phyloP scores from a whole-genome alignment of 2,888 invertebrate genomes.

The Dicyrtoma fusca region DNA sequence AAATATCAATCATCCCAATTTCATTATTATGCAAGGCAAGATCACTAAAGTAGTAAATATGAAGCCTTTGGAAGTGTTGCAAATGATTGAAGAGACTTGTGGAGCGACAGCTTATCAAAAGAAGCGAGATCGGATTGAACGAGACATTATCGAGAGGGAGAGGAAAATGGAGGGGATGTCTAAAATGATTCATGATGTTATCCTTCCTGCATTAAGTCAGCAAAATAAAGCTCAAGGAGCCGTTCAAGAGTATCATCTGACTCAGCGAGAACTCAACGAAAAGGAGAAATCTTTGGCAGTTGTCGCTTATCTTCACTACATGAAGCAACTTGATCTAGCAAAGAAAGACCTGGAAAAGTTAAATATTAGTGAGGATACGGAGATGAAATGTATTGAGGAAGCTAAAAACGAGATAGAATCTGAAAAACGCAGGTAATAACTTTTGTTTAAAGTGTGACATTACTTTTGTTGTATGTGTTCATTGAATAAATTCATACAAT shows the following conservation, averaged over 20 bases:
- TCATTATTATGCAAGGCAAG: conserved; percentile 98
- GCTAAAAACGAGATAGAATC: conserved; percentile 64
- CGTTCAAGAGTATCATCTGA: conserved; percentile 47
- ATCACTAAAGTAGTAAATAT: conserved; percentile 98
- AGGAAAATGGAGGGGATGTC: conserved; percentile 80
- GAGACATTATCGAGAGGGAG: conserved; percentile 90
- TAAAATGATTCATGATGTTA: conserved; percentile 70
- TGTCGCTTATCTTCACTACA: conserved; percentile 37
- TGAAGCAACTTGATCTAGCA: conserved; percentile 76
- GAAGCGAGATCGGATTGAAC: conserved; percentile 84
- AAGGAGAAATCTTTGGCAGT: conserved; percentile 38
- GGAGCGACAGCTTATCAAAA: conserved; percentile 96
- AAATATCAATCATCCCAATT: conserved; percentile 99
- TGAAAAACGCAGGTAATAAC: conserved; percentile 36
- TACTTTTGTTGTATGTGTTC: not conserved
- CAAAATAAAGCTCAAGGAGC: conserved; percentile 51
- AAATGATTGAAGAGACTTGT: conserved; percentile 99
- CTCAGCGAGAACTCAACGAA: conserved; percentile 41
- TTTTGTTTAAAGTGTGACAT: not conserved
- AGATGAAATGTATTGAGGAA: conserved; percentile 61
- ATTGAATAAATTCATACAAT: not conserved
- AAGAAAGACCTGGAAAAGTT: conserved; percentile 80
- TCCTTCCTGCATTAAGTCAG: conserved; percentile 85
- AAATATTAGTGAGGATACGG: conserved; percentile 44
- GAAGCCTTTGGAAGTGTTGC: conserved; percentile 95